Percentiles rank a stretch among this genome's conserved stretches.
Conservation (phyloP, 1,140 invertebrate genomes). For the Drosophila oshimai region DNA sequence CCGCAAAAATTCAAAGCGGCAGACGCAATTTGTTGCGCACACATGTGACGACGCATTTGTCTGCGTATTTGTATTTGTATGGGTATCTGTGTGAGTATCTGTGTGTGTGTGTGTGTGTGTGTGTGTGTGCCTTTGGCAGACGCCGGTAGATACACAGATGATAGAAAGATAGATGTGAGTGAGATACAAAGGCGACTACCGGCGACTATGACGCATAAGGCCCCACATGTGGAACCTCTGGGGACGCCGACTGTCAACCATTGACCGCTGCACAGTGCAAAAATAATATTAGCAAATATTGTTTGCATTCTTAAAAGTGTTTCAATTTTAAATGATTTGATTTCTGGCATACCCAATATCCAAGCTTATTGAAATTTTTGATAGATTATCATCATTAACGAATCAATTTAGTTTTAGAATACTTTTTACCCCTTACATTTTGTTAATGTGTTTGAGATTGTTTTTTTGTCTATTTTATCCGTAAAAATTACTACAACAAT, state of each 20-base stretch:
- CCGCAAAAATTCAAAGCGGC: constrained; percentile 74
- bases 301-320: background rate
- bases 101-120: background rate
- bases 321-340: background rate
- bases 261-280: constrained; percentile 15
- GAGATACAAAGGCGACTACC: constrained; percentile 3
- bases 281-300: background rate
- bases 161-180: no score
- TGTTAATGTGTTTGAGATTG: no score
- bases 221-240: constrained; percentile 37
- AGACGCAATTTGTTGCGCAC: constrained; percentile 81
- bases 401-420: no score
- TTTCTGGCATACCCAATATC: no score
- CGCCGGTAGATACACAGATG: constrained; percentile 19
- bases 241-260: constrained; percentile 49
- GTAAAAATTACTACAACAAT: no score
- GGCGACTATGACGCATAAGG: constrained; percentile 43
- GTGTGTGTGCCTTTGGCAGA: no score
- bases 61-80: constrained; percentile 2
- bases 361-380: no score
- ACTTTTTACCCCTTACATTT: no score
- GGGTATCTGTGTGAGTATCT: background rate
- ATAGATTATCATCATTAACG: no score
- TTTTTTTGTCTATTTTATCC: no score
- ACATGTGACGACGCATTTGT: constrained; percentile 56